phyloP scores from a whole-genome alignment of 2,888 invertebrate genomes.

The Coremacera marginata region DNA sequence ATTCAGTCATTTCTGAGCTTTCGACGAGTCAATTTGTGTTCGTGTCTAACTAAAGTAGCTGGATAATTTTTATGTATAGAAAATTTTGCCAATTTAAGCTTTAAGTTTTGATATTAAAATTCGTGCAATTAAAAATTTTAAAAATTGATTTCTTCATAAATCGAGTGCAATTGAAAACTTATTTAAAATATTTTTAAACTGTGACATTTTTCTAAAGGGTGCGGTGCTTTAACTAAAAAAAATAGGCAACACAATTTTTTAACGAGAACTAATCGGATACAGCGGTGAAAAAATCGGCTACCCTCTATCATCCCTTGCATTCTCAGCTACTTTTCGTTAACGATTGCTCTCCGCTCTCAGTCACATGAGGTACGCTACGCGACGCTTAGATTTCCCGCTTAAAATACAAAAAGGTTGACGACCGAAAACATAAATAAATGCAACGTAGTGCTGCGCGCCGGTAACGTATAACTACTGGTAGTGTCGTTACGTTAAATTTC shows the following conservation, averaged over 20 bases:
- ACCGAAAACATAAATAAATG: constrained; percentile 53
- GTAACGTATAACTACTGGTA: background rate
- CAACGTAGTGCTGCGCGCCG: constrained; percentile 42
- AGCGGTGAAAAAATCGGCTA: constrained; percentile 30
- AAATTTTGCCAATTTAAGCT: background rate
- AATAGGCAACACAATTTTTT: background rate
- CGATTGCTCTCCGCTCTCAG: constrained; percentile 27
- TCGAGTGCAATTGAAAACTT: background rate
- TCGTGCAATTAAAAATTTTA: background rate
- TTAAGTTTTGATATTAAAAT: background rate
- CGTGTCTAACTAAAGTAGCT: background rate
- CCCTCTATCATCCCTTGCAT: constrained; percentile 33
- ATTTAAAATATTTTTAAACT: too few relatives aligned
- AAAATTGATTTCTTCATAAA: background rate
- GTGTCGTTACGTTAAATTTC: background rate
- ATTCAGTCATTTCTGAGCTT: constrained; percentile 56
- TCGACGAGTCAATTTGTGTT: constrained; percentile 54
- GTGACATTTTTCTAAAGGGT: background rate
- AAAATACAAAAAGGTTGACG: constrained; percentile 55
- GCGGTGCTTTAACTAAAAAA: background rate
- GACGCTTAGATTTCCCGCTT: constrained; percentile 58
- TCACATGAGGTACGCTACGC: constrained; percentile 11
- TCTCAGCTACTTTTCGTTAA: constrained; percentile 15
- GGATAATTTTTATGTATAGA: background rate
- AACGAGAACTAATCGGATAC: background rate